Percentiles rank a stretch among this genome's conserved stretches.
phyloP scores from a whole-genome alignment of 2,113 vertebrate species.

The Cyanistes caeruleus region DNA sequence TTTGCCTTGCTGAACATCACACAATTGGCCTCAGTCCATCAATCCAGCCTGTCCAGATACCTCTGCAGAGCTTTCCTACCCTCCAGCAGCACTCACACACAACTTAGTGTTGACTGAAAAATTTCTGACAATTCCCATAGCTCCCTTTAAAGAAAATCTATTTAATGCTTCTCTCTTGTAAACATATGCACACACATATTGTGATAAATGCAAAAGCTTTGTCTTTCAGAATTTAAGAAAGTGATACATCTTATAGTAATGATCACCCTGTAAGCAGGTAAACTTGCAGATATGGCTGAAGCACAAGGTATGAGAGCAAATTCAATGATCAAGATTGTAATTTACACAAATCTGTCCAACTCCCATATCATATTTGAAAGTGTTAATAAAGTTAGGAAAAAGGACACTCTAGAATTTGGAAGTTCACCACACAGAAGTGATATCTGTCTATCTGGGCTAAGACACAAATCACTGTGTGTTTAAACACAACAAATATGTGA shows the following conservation, averaged over 20 bases:
- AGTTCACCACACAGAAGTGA: not conserved
- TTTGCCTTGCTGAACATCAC: not conserved
- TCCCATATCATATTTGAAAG: not conserved
- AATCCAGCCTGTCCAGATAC: not conserved
- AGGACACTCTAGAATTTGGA: not conserved
- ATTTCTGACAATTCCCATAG: not conserved
- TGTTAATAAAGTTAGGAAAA: not conserved
- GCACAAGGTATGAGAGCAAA: not conserved
- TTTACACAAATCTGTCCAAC: not conserved
- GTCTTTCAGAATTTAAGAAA: not conserved
- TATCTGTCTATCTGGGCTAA: not conserved
- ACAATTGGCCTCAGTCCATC: not conserved
- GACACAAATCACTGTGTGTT: fast-evolving
- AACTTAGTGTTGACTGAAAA: not conserved
- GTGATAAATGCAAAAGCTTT: not conserved
- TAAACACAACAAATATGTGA: not conserved
- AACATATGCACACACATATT: not conserved
- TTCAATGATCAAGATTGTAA: not conserved
- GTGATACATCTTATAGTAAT: not conserved
- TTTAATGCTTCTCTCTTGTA: not conserved
- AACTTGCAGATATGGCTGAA: not conserved
- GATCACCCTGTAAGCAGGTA: not conserved
- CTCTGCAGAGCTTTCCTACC: not conserved
- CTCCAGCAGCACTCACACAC: not conserved
- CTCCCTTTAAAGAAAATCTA: not conserved